phyloP scores from a whole-genome alignment of 2,113 vertebrate genomes.

The Ophthalmolycus amberensis region DNA sequence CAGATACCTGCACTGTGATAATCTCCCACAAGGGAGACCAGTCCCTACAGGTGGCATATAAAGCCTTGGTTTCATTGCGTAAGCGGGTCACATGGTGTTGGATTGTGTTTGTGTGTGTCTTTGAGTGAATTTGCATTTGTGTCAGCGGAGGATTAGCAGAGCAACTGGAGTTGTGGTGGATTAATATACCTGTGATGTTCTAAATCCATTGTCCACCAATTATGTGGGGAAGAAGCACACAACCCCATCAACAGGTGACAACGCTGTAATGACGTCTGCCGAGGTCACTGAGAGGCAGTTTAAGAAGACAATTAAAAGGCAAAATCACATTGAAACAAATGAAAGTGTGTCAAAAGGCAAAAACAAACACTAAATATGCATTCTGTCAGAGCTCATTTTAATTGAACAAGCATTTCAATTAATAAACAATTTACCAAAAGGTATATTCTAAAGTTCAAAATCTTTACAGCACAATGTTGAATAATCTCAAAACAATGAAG shows the following conservation, averaged over 20 bases:
- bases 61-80: constrained; percentile 65
- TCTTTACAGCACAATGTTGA: not conserved
- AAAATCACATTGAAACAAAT: not conserved
- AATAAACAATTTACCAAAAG: not conserved
- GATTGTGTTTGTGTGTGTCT: constrained; percentile 45
- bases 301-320: constrained; percentile 34
- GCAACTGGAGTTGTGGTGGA: constrained; percentile 43
- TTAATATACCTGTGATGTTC: constrained; percentile 55
- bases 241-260: constrained; percentile 31
- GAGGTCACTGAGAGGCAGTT: constrained; percentile 7
- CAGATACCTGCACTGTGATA: constrained; percentile 37
- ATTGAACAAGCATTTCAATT: not conserved
- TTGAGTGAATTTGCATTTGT: constrained; percentile 57
- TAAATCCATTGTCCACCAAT: not conserved
- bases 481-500: not conserved
- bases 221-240: constrained; percentile 3
- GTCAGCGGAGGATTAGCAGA: constrained; percentile 72
- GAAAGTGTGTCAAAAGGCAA: not conserved
- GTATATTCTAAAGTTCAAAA: not conserved
- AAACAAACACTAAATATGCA: not conserved
- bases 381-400: no score
- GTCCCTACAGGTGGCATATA: constrained; percentile 64
- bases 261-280: constrained; percentile 34
- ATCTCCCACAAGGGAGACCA: constrained; percentile 21
- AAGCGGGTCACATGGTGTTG: constrained; percentile 77